phyloP scores from a whole-genome alignment of 1,140 invertebrate genomes.

The Drosophila truncata region DNA sequence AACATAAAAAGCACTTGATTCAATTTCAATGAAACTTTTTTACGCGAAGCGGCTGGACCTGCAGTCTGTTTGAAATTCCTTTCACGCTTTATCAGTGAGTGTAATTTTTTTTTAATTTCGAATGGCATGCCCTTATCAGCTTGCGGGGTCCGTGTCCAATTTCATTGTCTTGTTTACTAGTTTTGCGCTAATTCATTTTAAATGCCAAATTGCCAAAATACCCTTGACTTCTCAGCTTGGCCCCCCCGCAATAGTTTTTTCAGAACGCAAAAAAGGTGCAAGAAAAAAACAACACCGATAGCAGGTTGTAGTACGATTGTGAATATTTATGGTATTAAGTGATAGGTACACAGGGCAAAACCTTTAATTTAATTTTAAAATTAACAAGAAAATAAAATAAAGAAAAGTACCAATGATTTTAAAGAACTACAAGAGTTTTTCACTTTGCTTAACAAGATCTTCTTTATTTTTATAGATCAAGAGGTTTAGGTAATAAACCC shows the following conservation, averaged over 20 bases:
- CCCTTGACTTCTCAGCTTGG: slow-evolving; percentile 36
- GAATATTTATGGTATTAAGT: slow-evolving; percentile 12
- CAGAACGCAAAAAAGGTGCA: slow-evolving; percentile 21
- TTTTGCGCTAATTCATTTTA: slow-evolving; percentile 63
- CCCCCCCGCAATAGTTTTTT: slow-evolving; percentile 17
- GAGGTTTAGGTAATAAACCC: neutral
- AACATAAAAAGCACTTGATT: slow-evolving; percentile 18
- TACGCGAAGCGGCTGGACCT: slow-evolving; percentile 7
- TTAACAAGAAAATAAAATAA: too few relatives aligned
- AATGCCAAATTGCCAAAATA: slow-evolving; percentile 44
- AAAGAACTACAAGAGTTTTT: too few relatives aligned
- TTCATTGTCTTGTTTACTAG: slow-evolving; percentile 57
- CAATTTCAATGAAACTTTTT: slow-evolving; percentile 22
- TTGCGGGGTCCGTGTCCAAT: slow-evolving; percentile 34
- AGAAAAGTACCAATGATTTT: too few relatives aligned
- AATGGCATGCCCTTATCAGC: slow-evolving; percentile 54
- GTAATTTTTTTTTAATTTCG: slow-evolving; percentile 22
- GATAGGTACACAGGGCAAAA: neutral
- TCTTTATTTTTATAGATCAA: neutral
- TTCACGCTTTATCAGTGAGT: slow-evolving; percentile 30
- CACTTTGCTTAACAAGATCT: neutral
- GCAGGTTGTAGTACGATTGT: neutral
- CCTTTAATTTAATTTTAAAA: neutral
- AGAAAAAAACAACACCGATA: neutral
- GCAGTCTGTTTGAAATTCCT: neutral